Conservation (phyloP, 2,797 vertebrate species). For the Leptoclinus maculatus region DNA sequence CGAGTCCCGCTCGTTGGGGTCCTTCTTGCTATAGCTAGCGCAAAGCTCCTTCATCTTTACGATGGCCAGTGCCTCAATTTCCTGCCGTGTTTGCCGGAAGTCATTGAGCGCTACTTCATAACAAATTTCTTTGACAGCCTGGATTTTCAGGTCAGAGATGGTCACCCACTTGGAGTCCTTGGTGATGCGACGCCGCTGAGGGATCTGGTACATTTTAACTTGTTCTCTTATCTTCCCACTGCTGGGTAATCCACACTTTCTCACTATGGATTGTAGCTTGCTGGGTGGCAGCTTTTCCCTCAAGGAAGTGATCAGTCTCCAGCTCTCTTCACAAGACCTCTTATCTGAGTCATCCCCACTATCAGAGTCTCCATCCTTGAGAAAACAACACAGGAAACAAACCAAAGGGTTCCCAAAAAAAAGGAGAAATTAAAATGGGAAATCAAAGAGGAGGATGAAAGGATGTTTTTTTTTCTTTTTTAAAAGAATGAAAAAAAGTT, state of each 20-base stretch:
- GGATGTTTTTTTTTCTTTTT: conserved; percentile 74
- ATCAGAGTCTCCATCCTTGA: conserved; percentile 99
- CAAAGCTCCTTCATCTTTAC: conserved; percentile 99
- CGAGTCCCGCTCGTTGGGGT: conserved; percentile 97
- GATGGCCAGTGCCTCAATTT: conserved; percentile 98
- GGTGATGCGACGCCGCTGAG: conserved; percentile 95
- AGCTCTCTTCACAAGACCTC: conserved; percentile 99
- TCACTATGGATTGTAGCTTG: conserved; percentile 99
- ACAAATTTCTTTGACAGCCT: conserved; percentile 99
- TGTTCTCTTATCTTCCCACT: conserved; percentile 97
- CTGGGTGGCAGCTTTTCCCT: conserved; percentile 99
- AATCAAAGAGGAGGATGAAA: conserved; percentile 87
- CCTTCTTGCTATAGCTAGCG: conserved; percentile 95
- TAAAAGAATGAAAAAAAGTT: conserved; percentile 79
- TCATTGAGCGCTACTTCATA: conserved; percentile 99
- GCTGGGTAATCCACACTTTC: conserved; percentile 99
- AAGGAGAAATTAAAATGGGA: conserved; percentile 91
- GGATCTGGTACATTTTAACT: conserved; percentile 99
- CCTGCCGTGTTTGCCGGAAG: conserved; percentile 96
- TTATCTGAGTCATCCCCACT: conserved; percentile 99
- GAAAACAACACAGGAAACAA: conserved; percentile 95
- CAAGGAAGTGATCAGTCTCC: conserved; percentile 99
- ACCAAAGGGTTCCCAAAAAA: conserved; percentile 87
- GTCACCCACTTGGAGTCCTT: conserved; percentile 99
- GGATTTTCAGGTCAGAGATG: conserved; percentile 98